These are phyloP conservation scores for Pangasius djambal DNA, from an alignment of 2,797 vertebrate genomes.

Conservation along the genomic window DNA sequence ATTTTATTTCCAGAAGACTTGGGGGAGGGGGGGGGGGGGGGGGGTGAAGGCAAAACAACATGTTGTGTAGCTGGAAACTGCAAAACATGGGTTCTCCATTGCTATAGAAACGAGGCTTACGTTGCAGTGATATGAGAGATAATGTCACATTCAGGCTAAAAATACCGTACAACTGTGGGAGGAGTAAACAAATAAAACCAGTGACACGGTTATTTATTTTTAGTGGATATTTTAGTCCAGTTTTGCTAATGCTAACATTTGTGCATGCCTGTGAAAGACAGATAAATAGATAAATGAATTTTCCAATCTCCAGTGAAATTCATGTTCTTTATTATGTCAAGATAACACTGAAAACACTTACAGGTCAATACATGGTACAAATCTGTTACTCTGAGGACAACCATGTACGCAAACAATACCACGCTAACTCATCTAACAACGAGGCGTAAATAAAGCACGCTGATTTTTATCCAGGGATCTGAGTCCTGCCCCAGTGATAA, in stretches of 20 bases:
- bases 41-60: neutral
- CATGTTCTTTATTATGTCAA: neutral
- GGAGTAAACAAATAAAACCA: constrained; percentile 14
- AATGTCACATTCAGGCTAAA: constrained; percentile 49
- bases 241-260: neutral
- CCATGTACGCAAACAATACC: neutral
- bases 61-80: neutral
- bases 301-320: neutral
- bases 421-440: neutral
- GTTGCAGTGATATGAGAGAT: constrained; percentile 21
- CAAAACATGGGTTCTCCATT: constrained; percentile 44
- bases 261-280: neutral
- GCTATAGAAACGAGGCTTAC: constrained; percentile 55
- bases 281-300: neutral
- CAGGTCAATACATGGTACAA: neutral
- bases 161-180: constrained; percentile 36
- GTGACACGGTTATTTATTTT: neutral
- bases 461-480: neutral
- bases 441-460: constrained; percentile 4
- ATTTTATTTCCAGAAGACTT: constrained; percentile 1
- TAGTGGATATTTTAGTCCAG: no score
- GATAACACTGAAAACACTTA: neutral
- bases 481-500: neutral
- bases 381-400: neutral
- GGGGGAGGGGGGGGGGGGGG: no score